Base-by-base conservation (phyloP, 2,113 vertebrate species). In the Mola mola region DNA sequence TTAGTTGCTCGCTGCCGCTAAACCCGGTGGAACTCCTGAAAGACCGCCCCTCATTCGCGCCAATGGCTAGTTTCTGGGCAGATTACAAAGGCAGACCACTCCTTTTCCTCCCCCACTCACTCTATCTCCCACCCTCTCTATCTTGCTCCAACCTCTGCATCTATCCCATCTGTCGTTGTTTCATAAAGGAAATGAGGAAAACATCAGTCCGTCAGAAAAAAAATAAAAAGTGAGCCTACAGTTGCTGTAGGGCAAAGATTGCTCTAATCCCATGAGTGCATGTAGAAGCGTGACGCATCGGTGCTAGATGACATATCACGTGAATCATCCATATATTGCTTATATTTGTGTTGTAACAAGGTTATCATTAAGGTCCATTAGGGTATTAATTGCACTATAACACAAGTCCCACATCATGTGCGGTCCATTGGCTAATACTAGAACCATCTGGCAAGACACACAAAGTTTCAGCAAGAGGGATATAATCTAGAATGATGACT, bases 61-160 rank as follows among this genome's bases (percentile, higher is more conserved):
- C 71, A 57, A 20, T 69, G 53, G 67, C 53, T 57, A 72, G 87
- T 90, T 90, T 89, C 88, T 83, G 82, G 87, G 82, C 87, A 87
- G 86, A 87, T 87, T 83, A 84, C 72, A 62, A 55, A 65, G 66
- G 38, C 50, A 29, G 50, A 80, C 36, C 59, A 19, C 57, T 63
- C 38, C 50, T 63, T 63, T 42, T 55, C 60, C 68, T 50, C 68
- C 60, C 74, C 59, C 67, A 43, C 59, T 60, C 72, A 51, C 26
- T 62, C 59, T 67, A 78, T 67, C 63, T 66, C 64, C 79, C 64
- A 41, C 67, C 71, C 72, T 78, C 53, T 50, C 51, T 55, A 47
- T 82, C 73, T 85, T 70, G 15, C 60, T 57, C 44, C 25, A 59
- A 66, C 66, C 68, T 72, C 48, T 77, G 71, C 63, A 50, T 79